Conservation (phyloP, 2,888 invertebrate genomes). For the Cryptosula pallasiana region DNA sequence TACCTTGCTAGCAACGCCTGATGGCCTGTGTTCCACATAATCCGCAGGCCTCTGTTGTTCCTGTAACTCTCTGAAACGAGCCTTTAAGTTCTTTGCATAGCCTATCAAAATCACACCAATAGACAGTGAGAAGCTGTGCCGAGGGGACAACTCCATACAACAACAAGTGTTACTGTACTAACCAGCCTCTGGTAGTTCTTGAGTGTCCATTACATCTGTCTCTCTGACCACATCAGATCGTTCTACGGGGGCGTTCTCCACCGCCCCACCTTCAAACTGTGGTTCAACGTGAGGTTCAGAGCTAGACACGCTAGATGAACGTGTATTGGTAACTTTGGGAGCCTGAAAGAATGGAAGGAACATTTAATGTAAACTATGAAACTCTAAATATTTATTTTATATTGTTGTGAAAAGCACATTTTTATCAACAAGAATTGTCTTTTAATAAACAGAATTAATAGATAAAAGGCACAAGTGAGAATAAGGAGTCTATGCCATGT, state of each 20-base stretch:
- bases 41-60: background rate
- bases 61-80: background rate
- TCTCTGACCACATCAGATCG: conserved; percentile 19
- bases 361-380: no score
- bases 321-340: background rate
- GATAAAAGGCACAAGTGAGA: no score
- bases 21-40: conserved; percentile 22
- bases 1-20: conserved; percentile 23
- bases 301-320: background rate
- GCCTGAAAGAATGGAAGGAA: background rate
- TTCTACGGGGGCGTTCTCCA: conserved; percentile 3
- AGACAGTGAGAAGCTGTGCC: no score
- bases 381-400: no score
- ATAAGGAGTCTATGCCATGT: no score
- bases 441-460: no score
- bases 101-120: background rate
- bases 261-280: conserved; percentile 20
- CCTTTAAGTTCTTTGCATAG: conserved; percentile 14
- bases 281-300: conserved; percentile 6
- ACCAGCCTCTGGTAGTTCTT: conserved; percentile 21
- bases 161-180: background rate
- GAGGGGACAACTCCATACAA: no score
- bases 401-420: no score
- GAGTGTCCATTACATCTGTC: background rate
- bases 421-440: no score